Evolutionary conservation across 2,113 vertebrate genomes (phyloP).

Genomic region (Cynopterus brachyotis): DNA sequence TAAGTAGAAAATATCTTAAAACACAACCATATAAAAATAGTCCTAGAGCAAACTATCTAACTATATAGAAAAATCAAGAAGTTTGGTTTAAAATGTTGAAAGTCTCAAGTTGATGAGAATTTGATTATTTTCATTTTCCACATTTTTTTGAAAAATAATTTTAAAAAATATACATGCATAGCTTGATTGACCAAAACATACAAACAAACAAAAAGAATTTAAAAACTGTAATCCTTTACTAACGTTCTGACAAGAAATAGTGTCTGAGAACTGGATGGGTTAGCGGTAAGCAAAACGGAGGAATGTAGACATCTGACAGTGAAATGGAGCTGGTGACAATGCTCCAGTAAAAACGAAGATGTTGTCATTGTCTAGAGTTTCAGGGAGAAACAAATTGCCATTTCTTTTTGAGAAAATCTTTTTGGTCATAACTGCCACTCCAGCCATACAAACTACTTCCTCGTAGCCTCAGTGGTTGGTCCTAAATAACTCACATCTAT

Average conservation of each 20-base stretch:
- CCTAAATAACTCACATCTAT: conserved; percentile 3
- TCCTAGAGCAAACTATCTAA: not conserved
- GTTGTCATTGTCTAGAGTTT: not conserved
- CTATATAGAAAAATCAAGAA: not conserved
- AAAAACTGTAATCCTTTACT: not conserved
- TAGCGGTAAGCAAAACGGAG: not conserved
- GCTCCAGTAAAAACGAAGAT: not conserved
- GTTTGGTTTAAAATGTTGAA: not conserved
- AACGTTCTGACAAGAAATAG: not conserved
- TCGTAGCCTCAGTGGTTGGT: not conserved
- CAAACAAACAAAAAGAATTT: not conserved
- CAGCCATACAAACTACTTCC: not conserved
- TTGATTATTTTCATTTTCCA: not conserved
- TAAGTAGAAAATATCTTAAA: conserved; percentile 14
- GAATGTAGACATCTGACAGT: not conserved
- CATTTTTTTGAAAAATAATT: not conserved
- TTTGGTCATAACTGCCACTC: not conserved
- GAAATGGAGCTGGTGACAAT: not conserved
- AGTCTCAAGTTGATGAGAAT: not conserved
- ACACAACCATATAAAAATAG: not conserved
- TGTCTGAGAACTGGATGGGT: not conserved
- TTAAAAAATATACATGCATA: not conserved
- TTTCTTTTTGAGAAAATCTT: not conserved
- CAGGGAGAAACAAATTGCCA: not conserved
- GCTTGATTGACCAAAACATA: not conserved